Evolutionary conservation across 2,888 invertebrate species (phyloP).

Genomic region (Luffia ferchaultella): DNA sequence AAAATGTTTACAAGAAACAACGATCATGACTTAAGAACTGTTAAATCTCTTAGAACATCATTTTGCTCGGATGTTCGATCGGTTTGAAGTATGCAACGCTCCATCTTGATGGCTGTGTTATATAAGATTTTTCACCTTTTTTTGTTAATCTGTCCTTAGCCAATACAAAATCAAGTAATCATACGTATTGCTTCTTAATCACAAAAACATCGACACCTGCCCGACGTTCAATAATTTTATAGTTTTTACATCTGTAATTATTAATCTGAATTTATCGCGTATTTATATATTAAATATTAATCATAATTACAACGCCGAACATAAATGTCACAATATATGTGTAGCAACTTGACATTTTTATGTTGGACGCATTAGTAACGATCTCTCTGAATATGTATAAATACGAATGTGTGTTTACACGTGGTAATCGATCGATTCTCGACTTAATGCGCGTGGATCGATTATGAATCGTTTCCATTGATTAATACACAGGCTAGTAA

Average conservation of each 20-base stretch:
- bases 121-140: too few species aligned
- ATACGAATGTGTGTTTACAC: not conserved
- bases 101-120: too few species aligned
- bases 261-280: not conserved
- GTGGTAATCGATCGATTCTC: not conserved
- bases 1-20: too few species aligned
- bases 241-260: not conserved
- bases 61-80: too few species aligned
- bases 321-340: not conserved
- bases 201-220: not conserved
- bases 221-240: not conserved
- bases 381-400: not conserved
- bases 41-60: too few species aligned
- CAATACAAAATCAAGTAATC: not conserved
- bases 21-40: too few species aligned
- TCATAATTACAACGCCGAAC: not conserved
- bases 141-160: too few species aligned
- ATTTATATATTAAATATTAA: not conserved
- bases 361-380: not conserved
- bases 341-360: not conserved
- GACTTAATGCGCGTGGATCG: not conserved
- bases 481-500: not conserved
- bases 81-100: too few species aligned
- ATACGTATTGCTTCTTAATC: not conserved
- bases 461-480: not conserved